phyloP scores from a whole-genome alignment of 2,797 vertebrate genomes.

The Intellagama lesueurii region DNA sequence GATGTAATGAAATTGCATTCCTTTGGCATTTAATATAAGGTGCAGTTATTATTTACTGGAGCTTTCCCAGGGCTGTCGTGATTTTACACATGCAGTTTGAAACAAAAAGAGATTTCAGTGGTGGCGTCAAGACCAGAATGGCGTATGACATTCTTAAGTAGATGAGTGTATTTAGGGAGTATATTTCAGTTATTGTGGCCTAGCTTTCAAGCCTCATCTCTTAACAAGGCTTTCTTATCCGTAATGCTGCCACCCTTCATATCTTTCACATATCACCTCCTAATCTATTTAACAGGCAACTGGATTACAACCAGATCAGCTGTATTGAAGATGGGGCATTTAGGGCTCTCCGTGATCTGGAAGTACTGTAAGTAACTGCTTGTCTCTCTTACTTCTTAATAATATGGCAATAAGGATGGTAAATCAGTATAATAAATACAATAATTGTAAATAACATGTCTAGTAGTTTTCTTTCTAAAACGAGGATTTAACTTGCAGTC shows the following conservation, averaged over 20 bases:
- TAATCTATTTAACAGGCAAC: conserved; percentile 89
- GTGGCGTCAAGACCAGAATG: conserved; percentile 68
- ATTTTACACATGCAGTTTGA: conserved; percentile 78
- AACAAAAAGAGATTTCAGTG: conserved; percentile 82
- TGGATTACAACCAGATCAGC: conserved; percentile 99
- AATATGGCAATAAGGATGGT: conserved; percentile 36
- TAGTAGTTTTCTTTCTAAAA: conserved; percentile 13
- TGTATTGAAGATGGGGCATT: conserved; percentile 98
- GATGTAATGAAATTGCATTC: conserved; percentile 92
- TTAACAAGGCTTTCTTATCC: conserved; percentile 52
- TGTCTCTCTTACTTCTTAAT: conserved; percentile 66
- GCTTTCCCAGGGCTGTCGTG: conserved; percentile 76
- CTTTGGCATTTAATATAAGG: conserved; percentile 91
- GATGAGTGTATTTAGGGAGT: conserved; percentile 34
- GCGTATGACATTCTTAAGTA: conserved; percentile 63
- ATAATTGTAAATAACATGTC: conserved; percentile 48
- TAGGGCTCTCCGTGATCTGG: conserved; percentile 95
- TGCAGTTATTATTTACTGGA: conserved; percentile 87
- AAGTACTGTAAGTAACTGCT: conserved; percentile 95
- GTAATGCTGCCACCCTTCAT: conserved; percentile 26
- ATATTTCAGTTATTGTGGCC: conserved; percentile 29
- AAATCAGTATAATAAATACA: too few relatives aligned
- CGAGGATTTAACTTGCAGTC: conserved; percentile 24
- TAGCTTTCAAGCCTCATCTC: conserved; percentile 30
- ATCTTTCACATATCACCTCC: conserved; percentile 70